Evolutionary conservation across 2,888 invertebrate species (phyloP), one percentile per base, ranked within the genome.

Genomic region (Acleris cristana): DNA sequence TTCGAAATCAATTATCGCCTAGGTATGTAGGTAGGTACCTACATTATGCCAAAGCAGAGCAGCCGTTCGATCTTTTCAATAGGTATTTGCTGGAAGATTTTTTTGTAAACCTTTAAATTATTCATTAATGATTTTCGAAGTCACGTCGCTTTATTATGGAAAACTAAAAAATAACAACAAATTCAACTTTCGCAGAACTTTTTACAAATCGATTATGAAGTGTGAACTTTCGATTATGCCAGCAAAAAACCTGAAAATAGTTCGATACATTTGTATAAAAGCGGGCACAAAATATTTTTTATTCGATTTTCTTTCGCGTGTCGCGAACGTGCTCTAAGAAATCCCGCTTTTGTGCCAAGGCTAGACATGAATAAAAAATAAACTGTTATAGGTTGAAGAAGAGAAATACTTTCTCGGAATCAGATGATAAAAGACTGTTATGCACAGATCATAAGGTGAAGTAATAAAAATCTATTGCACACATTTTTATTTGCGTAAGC

Each of bases 161-260:
- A 19, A 51, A 14, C 4, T 53, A 57, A 23, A 66, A 30, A 44
- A 62, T 30, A 61, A 23, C n/a, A n/a, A 48, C 40, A 19, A 26
- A 57, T 44, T 30, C 55, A 57, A 63, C 63, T 67, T 63, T 67
- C 58, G 58, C 58, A 67, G 63, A 49, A 63, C 48, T 67, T 62
- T 67, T 63, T 53, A 19, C 58, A 67, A 67, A 63, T 44, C 53
- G 34, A 66, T 67, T 67, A 26, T n/a, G 56, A 57, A 67, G 62
- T 67, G 48, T 58, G 48, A 63, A 67, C 67, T 67, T 67, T 67
- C 63, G 62, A 58, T 63, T 54, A 54, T 48, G 26, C 18, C 44
- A 16, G 49, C 53, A 63, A 67, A 63, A 57, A 19, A 56, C 48
- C 3, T 56, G 51, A 65, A 61, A 56, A 51, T 57, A 4, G 23